A percentile compares a stretch with the other conserved stretches of the same genome.
phyloP scores from a whole-genome alignment of 2,113 vertebrate genomes.

The Podocnemis expansa region DNA sequence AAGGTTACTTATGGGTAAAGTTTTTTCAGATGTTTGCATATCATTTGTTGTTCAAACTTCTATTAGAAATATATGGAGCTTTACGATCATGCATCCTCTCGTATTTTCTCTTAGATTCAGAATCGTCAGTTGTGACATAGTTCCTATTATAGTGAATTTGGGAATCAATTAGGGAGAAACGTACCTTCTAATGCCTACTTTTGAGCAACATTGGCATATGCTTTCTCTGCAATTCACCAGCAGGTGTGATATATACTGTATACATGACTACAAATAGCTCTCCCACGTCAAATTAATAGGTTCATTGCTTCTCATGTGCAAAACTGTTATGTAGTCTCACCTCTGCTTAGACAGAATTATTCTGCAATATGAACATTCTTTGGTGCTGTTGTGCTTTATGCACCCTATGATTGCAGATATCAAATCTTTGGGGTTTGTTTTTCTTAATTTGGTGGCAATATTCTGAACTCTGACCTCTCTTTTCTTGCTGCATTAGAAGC shows the following conservation, averaged over 20 bases:
- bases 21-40: neutral
- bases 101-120: neutral
- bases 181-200: rapidly evolving
- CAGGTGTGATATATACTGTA: neutral
- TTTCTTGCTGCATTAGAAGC: neutral
- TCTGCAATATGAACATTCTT: neutral
- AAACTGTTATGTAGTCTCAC: rapidly evolving
- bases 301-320: neutral
- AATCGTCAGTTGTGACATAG: rapidly evolving
- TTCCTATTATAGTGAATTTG: neutral
- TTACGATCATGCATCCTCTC: neutral
- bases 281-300: neutral
- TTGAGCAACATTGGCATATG: neutral
- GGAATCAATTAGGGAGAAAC: neutral
- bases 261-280: neutral
- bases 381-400: rapidly evolving
- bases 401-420: neutral
- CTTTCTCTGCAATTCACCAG: neutral
- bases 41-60: neutral
- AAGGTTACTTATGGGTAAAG: neutral
- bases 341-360: rapidly evolving
- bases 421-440: neutral
- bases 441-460: neutral
- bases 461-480: neutral
- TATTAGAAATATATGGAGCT: neutral